A percentile compares a stretch with the other conserved stretches of the same genome.
These are phyloP conservation scores for Apis mellifera DNA, from an alignment of 1,140 invertebrate genomes.

Conservation along the genomic window Amel_HAv3.1 CM009937.2:10261501-10262000, in stretches of 20 bases:
- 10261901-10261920: background rate
- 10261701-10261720: background rate
- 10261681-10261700: background rate
- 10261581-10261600: background rate
- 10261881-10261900: background rate
- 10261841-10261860: slow-evolving; percentile 4
- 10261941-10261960: background rate
- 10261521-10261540: slow-evolving; percentile 55
- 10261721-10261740: slow-evolving; percentile 27
- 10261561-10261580: slow-evolving; percentile 27
- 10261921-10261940: background rate
- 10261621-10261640: slow-evolving; percentile 3
- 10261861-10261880: slow-evolving; percentile 38
- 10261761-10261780: background rate
- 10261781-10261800: background rate
- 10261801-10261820: background rate
- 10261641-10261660: background rate
- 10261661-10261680: background rate
- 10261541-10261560: slow-evolving; percentile 37
- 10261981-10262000: no score
- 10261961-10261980: background rate
- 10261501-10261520: slow-evolving; percentile 46
- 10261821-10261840: background rate
- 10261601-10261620: slow-evolving; percentile 1
- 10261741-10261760: slow-evolving; percentile 2